These are phyloP conservation scores for Melanostoma mellinum DNA, from an alignment of 2,888 invertebrate genomes.

Conservation along the genomic window DNA sequence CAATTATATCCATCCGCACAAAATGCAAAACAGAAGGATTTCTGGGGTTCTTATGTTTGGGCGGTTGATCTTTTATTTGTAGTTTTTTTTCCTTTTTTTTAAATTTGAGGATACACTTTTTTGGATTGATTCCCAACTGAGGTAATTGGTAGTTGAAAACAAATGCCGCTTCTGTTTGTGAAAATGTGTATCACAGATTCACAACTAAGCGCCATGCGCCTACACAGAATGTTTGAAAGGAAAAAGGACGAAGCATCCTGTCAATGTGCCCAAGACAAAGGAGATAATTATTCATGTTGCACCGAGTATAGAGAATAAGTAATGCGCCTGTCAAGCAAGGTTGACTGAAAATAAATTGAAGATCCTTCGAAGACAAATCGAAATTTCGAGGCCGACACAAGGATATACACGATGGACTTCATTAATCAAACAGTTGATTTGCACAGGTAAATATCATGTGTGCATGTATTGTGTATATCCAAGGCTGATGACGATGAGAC, in stretches of 20 bases:
- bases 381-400: slow-evolving; percentile 49
- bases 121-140: slow-evolving; percentile 55
- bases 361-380: slow-evolving; percentile 60
- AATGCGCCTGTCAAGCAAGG: slow-evolving; percentile 49
- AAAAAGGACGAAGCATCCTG: slow-evolving; percentile 52
- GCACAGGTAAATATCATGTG: slow-evolving; percentile 47
- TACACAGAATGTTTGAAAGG: slow-evolving; percentile 7
- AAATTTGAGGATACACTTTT: background rate
- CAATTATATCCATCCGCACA: slow-evolving; percentile 36
- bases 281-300: slow-evolving; percentile 66
- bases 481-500: slow-evolving; percentile 21
- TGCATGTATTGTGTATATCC: slow-evolving; percentile 19
- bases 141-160: slow-evolving; percentile 64
- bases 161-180: slow-evolving; percentile 59
- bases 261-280: slow-evolving; percentile 35
- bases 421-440: slow-evolving; percentile 67
- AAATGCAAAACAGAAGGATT: slow-evolving; percentile 68
- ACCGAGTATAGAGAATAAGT: slow-evolving; percentile 29
- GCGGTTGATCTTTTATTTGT: slow-evolving; percentile 33
- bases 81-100: slow-evolving; percentile 20
- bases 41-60: slow-evolving; percentile 38
- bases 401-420: slow-evolving; percentile 49
- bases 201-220: slow-evolving; percentile 65
- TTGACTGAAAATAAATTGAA: slow-evolving; percentile 47
- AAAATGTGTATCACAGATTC: slow-evolving; percentile 17